phyloP scores from a whole-genome alignment of 2,888 invertebrate species.

The Cephus runcator region DNA sequence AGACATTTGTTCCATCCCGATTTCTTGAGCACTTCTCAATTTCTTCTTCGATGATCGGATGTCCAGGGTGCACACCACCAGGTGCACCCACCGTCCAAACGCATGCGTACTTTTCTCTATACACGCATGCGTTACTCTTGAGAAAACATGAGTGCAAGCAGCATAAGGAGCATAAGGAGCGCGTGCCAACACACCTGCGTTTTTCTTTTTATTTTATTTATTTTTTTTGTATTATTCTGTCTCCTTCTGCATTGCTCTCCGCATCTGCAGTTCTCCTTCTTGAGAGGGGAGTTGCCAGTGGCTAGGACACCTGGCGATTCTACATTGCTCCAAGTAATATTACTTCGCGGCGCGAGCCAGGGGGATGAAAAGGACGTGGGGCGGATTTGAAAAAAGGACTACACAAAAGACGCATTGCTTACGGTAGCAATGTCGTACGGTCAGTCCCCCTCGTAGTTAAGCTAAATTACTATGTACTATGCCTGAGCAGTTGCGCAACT shows the following conservation, averaged over 20 bases:
- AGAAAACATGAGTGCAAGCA: neutral
- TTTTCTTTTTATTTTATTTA: neutral
- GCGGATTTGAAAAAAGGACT: neutral
- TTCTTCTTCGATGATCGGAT: neutral
- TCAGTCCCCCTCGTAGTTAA: neutral
- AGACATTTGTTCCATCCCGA: neutral
- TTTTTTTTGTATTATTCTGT: neutral
- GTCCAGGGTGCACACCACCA: neutral
- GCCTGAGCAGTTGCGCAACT: neutral
- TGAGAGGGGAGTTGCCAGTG: neutral
- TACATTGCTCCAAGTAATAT: conserved; percentile 14
- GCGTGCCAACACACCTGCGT: conserved; percentile 26
- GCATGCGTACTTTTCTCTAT: neutral
- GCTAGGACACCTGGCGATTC: conserved; percentile 2
- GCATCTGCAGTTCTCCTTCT: neutral
- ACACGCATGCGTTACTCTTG: neutral
- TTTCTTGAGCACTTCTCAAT: neutral
- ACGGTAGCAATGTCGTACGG: neutral
- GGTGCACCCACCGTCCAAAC: neutral
- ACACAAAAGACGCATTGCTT: neutral
- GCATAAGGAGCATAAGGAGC: conserved; percentile 4
- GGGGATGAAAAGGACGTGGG: conserved; percentile 1
- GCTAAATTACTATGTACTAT: neutral
- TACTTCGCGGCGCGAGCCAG: conserved; percentile 12
- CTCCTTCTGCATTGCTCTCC: conserved; percentile 2